These are phyloP conservation scores for Agrypnus murinus DNA, from an alignment of 2,888 invertebrate genomes.

Conservation along the genomic window DNA sequence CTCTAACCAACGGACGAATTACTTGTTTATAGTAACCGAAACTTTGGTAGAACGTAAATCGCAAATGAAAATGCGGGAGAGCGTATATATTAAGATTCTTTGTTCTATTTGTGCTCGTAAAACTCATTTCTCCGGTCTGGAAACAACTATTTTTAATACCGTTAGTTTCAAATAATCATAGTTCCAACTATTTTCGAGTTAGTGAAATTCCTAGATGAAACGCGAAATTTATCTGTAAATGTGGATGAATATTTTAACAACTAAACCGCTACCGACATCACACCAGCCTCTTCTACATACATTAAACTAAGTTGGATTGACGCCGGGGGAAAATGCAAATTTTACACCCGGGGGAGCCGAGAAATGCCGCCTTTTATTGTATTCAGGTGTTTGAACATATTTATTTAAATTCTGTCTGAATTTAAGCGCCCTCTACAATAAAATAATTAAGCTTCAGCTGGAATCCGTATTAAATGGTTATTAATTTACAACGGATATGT, in stretches of 20 bases:
- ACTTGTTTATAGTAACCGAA: conserved; percentile 40
- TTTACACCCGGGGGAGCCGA: conserved; percentile 51
- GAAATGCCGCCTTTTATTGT: conserved; percentile 55
- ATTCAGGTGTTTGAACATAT: conserved; percentile 57
- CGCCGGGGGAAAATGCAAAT: conserved; percentile 58
- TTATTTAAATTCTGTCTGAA: conserved; percentile 47
- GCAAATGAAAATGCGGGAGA: conserved; percentile 39
- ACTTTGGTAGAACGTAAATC: conserved; percentile 36
- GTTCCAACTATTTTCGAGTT: conserved; percentile 27
- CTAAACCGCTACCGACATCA: conserved; percentile 56
- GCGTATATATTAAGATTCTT: conserved; percentile 26
- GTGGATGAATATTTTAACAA: conserved; percentile 54
- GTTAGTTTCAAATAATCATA: conserved; percentile 31
- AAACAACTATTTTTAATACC: conserved; percentile 25
- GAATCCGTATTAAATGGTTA: conserved; percentile 27
- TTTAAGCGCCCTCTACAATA: conserved; percentile 35
- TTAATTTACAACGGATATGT: conserved; percentile 25
- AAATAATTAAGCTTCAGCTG: conserved; percentile 32
- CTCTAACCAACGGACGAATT: conserved; percentile 16
- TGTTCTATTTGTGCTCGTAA: conserved; percentile 26
- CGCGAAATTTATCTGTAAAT: conserved; percentile 41
- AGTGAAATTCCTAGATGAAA: conserved; percentile 36
- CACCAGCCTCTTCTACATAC: conserved; percentile 54
- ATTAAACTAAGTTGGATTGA: conserved; percentile 59
- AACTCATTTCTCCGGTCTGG: conserved; percentile 17